phyloP scores from a whole-genome alignment of 2,797 vertebrate genomes.

The Bucorvus abyssinicus region DNA sequence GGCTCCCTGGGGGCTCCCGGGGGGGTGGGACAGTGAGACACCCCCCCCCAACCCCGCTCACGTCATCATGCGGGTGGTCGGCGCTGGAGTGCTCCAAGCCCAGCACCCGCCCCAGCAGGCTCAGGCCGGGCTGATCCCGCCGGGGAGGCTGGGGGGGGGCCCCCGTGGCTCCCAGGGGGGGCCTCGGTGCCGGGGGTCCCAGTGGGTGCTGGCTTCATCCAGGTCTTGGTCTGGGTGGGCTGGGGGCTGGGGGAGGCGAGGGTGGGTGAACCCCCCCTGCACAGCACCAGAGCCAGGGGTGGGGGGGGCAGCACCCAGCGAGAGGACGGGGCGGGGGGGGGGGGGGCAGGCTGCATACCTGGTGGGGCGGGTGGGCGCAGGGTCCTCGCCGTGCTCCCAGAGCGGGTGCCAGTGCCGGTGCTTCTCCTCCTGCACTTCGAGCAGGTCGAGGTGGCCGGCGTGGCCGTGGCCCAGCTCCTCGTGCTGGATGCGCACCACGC shows the following conservation, averaged over 20 bases:
- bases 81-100: conserved; percentile 70
- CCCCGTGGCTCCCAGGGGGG: neutral
- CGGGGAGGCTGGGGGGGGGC: neutral
- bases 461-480: conserved; percentile 63
- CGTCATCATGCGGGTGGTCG: conserved; percentile 73
- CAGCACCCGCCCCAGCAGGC: conserved; percentile 73
- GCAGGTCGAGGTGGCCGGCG: conserved; percentile 62
- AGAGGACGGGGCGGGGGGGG: neutral
- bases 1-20: neutral
- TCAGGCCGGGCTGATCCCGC: conserved; percentile 27
- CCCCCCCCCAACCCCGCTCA: conserved; percentile 33
- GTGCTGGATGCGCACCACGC: conserved; percentile 75
- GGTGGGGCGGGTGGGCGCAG: neutral
- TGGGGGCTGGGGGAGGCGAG: neutral
- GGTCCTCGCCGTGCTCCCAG: conserved; percentile 53
- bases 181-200: neutral
- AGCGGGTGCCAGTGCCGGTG: conserved; percentile 63
- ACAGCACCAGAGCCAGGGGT: too few relatives aligned
- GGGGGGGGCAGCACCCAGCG: too few relatives aligned
- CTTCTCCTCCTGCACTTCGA: conserved; percentile 63
- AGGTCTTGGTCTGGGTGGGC: neutral
- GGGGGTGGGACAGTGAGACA: fast-evolving
- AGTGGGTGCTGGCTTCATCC: neutral
- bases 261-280: fast-evolving
- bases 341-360: too few relatives aligned